Evolutionary conservation across 2,888 invertebrate genomes (phyloP), one percentile per base, ranked within the genome.

Genomic region (Euplagia quadripunctaria): DNA sequence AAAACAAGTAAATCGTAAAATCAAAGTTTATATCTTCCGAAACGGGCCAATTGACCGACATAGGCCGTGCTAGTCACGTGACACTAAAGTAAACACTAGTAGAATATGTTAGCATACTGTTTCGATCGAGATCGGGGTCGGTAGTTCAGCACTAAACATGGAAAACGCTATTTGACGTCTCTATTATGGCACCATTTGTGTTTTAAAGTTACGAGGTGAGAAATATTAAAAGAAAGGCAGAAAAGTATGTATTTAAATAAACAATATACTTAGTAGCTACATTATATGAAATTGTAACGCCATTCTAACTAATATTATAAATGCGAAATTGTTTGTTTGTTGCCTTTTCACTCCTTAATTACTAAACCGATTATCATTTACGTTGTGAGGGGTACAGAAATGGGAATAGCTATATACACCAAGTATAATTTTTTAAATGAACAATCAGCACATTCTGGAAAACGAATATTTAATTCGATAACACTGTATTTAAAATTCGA

Each of bases 1-100:
- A 78, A 82, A 83, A 78, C 77, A 79, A 81, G 81, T 79, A 65
- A 82, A 81, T 83, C 82, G 83, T 82, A 81, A 82, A 82, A 74
- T 43, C 77, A 78, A 82, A 76, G 77, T 82, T 82, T 83, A 82
- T 82, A 76, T 79, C 81, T 79, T 82, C 83, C 81, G 73, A 79
- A 79, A 82, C 78, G 74, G 79, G 74, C 79, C 83, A 81, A 82
- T 82, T 79, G 75, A 74, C 75, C 65, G 76, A 77, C 73, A 81
- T 79, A 64, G 52, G 20, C 46, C 70, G 74, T 78, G 78, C 76
- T 77, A 82, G 79, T 75, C 76, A 79, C 76, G 72, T 61, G 77
- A 81, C 76, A 71, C 70, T 71, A 71, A 80, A 74, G 68, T 79
- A 79, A 79, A 81, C 78, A 77, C 49, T 64, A 52, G 72, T 77